Evolutionary conservation across 2,113 vertebrate genomes (phyloP).

Genomic region (Agapornis roseicollis): DNA sequence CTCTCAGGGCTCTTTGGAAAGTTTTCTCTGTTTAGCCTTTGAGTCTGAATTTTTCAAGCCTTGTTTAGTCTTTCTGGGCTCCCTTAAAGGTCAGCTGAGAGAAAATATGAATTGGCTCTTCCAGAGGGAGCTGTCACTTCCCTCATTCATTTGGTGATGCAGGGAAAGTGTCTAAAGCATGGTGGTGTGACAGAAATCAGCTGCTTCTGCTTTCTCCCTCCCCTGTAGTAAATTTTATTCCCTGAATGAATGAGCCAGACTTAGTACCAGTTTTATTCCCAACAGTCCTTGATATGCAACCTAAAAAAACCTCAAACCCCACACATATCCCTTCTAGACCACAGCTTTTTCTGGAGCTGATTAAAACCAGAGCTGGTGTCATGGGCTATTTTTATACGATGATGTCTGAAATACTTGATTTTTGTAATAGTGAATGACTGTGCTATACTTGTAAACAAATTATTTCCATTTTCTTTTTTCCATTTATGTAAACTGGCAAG

Average conservation of each 20-base stretch:
- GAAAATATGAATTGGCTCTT: neutral
- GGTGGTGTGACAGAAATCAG: neutral
- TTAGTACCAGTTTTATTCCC: neutral
- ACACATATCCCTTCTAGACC: neutral
- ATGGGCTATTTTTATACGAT: neutral
- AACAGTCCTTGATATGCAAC: neutral
- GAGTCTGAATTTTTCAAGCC: neutral
- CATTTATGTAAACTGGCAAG: neutral
- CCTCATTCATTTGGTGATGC: neutral
- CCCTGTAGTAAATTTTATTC: neutral
- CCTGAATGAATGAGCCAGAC: neutral
- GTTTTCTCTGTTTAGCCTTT: neutral
- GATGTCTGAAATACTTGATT: neutral
- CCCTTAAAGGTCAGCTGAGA: constrained; percentile 12
- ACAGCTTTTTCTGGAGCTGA: constrained; percentile 15
- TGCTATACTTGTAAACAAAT: neutral
- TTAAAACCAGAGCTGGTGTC: constrained; percentile 23
- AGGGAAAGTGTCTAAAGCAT: neutral
- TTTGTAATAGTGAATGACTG: neutral
- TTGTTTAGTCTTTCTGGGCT: constrained; percentile 32
- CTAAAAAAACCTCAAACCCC: neutral
- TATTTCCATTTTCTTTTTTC: neutral
- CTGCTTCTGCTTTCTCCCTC: neutral
- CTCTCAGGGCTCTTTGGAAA: neutral
- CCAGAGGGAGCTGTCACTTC: neutral